These are phyloP conservation scores for Leptocoma aspasia DNA, from an alignment of 2,113 vertebrate species.

Conservation along the genomic window DNA sequence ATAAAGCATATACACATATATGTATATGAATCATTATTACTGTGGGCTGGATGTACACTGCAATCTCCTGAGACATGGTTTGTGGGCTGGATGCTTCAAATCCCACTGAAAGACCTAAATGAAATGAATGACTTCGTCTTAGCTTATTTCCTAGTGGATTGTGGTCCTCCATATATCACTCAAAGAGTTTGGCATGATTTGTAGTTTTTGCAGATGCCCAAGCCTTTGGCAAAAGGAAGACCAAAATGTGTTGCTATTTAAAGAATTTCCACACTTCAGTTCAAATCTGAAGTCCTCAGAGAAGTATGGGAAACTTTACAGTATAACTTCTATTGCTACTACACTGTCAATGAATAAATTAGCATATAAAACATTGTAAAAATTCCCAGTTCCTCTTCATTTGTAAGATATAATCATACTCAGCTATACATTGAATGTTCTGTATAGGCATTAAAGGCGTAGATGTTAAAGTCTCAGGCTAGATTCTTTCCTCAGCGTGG, in stretches of 20 bases:
- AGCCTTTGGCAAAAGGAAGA: slow-evolving; percentile 27
- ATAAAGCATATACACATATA: slow-evolving; percentile 69
- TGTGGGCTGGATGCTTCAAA: slow-evolving; percentile 57
- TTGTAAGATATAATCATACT: not conserved
- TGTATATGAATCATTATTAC: slow-evolving; percentile 68
- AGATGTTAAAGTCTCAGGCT: not conserved
- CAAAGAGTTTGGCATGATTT: slow-evolving; percentile 52
- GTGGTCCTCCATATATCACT: slow-evolving; percentile 43
- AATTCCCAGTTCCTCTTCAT: not conserved
- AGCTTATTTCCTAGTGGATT: slow-evolving; percentile 39
- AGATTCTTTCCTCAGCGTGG: not conserved
- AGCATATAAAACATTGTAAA: slow-evolving; percentile 42
- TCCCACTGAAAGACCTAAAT: slow-evolving; percentile 41
- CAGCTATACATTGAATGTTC: not conserved
- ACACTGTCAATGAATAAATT: slow-evolving; percentile 22
- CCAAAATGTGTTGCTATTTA: slow-evolving; percentile 25
- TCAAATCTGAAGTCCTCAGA: slow-evolving; percentile 21
- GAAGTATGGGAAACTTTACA: slow-evolving; percentile 5
- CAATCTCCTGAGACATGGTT: slow-evolving; percentile 36
- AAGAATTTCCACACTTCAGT: slow-evolving; percentile 8
- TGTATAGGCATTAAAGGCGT: not conserved
- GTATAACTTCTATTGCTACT: not conserved
- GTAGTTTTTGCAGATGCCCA: slow-evolving; percentile 18
- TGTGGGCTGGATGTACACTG: slow-evolving; percentile 43
- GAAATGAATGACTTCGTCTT: slow-evolving; percentile 49